Percentiles rank a stretch among this genome's conserved stretches.
phyloP scores from a whole-genome alignment of 1,140 invertebrate genomes.

The Drosophila setifemur region DNA sequence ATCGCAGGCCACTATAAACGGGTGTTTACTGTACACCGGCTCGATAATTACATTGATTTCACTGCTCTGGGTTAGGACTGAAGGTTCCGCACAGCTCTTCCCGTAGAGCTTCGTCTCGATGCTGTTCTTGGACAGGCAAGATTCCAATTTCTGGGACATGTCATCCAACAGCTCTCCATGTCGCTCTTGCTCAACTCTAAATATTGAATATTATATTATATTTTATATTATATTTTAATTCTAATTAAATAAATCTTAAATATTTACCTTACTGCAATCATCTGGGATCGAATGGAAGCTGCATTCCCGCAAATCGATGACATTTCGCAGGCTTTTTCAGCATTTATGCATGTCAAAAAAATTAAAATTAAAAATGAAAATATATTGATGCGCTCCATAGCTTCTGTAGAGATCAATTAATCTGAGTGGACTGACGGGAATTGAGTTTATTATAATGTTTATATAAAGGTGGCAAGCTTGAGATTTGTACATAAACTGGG shows the following conservation, averaged over 20 bases:
- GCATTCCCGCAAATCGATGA: constrained; percentile 27
- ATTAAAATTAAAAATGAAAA: not conserved
- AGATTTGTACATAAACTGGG: no score
- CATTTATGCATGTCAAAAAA: not conserved
- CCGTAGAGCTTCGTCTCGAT: constrained; percentile 8
- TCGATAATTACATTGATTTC: constrained; percentile 25
- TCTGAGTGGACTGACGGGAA: not conserved
- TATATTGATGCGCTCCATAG: not conserved
- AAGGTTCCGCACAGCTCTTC: constrained; percentile 22
- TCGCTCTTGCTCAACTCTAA: constrained; percentile 24
- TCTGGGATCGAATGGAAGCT: constrained; percentile 28
- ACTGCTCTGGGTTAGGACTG: constrained; percentile 16
- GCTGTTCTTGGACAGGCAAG: constrained; percentile 1
- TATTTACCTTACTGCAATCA: constrained; percentile 17
- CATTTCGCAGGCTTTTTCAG: constrained; percentile 19
- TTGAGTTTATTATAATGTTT: not conserved
- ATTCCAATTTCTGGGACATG: constrained; percentile 8
- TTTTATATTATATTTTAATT: no score
- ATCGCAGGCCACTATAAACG: constrained; percentile 39
- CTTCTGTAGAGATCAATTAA: not conserved
- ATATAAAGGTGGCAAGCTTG: not conserved
- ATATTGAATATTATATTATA: not conserved
- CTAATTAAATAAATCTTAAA: not conserved
- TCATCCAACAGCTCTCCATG: constrained; percentile 21
- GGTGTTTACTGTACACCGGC: constrained; percentile 25